phyloP scores from a whole-genome alignment of 2,888 invertebrate genomes.

The Trichogramma dendrolimi region DNA sequence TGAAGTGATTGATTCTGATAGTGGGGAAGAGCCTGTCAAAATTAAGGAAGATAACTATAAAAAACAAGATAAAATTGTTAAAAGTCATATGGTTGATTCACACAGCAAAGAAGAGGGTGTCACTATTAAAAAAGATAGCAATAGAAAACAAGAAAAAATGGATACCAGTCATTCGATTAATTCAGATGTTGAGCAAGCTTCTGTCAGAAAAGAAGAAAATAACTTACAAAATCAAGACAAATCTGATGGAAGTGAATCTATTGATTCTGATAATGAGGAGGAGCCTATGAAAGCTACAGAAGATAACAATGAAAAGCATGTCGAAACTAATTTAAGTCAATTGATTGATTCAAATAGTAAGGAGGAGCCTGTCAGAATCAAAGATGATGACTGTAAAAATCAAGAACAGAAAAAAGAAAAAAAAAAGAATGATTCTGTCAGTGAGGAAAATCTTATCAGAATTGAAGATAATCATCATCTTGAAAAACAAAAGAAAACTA shows the following conservation, averaged over 20 bases:
- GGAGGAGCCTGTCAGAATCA: too few relatives aligned
- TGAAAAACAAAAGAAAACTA: background rate
- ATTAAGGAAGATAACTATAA: conserved; percentile 2
- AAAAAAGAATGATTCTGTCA: background rate
- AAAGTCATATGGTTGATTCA: background rate
- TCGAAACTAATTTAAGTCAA: too few relatives aligned
- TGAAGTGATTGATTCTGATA: conserved; percentile 4
- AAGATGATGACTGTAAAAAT: conserved; percentile 1
- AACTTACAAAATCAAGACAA: background rate
- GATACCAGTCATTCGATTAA: background rate
- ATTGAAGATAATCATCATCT: background rate
- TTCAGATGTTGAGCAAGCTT: background rate
- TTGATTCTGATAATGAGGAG: background rate
- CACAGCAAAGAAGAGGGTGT: conserved; percentile 4
- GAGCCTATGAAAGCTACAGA: background rate
- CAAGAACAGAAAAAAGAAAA: background rate
- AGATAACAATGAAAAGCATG: too few relatives aligned
- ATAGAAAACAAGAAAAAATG: background rate
- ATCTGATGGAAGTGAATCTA: background rate
- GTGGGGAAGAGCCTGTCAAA: conserved; percentile 10
- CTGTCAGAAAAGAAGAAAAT: background rate
- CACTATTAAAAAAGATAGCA: conserved; percentile 8
- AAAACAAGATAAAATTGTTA: conserved; percentile 6
- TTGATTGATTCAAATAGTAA: too few relatives aligned
- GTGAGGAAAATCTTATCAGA: too few relatives aligned